These are phyloP conservation scores for Archilochus colubris DNA, from an alignment of 2,113 vertebrate genomes.

Conservation along the genomic window DNA sequence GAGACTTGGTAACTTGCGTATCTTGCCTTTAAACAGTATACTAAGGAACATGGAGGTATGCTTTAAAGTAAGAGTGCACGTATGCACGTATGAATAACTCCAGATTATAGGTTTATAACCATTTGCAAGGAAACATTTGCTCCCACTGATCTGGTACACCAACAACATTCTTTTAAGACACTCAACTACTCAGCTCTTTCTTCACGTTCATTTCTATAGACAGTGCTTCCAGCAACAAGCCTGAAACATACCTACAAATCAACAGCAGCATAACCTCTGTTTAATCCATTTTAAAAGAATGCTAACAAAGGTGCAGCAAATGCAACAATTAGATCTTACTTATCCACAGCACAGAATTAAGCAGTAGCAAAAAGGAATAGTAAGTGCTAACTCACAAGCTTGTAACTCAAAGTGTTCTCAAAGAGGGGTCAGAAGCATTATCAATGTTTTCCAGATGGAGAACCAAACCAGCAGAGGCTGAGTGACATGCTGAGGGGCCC, in stretches of 20 bases:
- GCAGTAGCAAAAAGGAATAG: background rate
- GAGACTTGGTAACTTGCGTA: background rate
- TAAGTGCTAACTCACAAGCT: background rate
- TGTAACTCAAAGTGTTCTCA: background rate
- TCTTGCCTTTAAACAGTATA: background rate
- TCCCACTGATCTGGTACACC: background rate
- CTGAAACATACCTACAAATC: background rate
- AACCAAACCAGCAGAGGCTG: background rate
- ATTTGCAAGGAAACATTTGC: background rate
- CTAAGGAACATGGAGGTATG: background rate
- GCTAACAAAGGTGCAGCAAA: background rate
- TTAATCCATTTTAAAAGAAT: background rate
- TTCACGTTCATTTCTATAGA: background rate
- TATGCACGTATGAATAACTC: background rate
- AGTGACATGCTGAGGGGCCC: accelerated
- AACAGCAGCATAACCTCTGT: background rate
- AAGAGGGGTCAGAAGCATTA: background rate
- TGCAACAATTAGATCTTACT: background rate
- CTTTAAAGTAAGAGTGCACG: background rate
- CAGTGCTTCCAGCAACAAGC: background rate
- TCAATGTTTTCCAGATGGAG: background rate
- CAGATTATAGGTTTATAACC: background rate
- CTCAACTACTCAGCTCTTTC: background rate
- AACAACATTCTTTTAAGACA: background rate
- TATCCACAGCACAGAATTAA: background rate